These are phyloP conservation scores for Hydrozoanthus gracilis DNA, from an alignment of 92 coral and sea anemone genomes.

Conservation along the genomic window DNA sequence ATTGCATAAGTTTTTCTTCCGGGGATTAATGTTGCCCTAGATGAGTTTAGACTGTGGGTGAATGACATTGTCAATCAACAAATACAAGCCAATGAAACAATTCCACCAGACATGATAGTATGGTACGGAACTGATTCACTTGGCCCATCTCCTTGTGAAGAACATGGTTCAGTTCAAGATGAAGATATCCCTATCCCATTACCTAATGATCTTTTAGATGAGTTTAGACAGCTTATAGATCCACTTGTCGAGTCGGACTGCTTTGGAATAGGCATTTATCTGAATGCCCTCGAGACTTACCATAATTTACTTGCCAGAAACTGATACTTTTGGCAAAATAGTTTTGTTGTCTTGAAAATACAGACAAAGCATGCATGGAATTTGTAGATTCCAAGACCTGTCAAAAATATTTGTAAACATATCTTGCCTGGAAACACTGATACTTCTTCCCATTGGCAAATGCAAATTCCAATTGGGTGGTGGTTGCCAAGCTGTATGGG, in stretches of 20 bases:
- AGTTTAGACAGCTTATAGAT: constrained; percentile 46
- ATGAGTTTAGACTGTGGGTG: constrained; percentile 51
- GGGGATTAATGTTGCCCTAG: constrained; percentile 30
- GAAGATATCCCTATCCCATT: constrained; percentile 61
- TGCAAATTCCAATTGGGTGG: background rate
- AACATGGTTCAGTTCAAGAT: constrained; percentile 60
- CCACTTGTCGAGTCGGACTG: constrained; percentile 57
- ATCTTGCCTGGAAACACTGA: too few species aligned
- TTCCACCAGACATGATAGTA: constrained; percentile 45
- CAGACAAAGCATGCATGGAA: background rate
- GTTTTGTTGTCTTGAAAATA: background rate
- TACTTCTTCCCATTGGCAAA: background rate
- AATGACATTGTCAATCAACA: constrained; percentile 58
- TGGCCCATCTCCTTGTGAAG: constrained; percentile 59
- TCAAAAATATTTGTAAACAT: background rate
- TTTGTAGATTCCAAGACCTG: constrained; percentile 6
- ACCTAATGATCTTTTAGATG: constrained; percentile 52
- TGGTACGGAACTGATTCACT: constrained; percentile 58
- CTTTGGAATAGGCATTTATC: constrained; percentile 65
- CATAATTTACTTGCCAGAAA: background rate
- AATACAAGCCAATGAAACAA: constrained; percentile 43
- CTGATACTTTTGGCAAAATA: constrained; percentile 8
- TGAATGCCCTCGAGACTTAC: constrained; percentile 31
- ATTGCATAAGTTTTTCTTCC: constrained; percentile 24
- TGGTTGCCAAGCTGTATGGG: background rate